Evolutionary conservation across 2,888 invertebrate species (phyloP).

Genomic region (Itoplectis maculator): DNA sequence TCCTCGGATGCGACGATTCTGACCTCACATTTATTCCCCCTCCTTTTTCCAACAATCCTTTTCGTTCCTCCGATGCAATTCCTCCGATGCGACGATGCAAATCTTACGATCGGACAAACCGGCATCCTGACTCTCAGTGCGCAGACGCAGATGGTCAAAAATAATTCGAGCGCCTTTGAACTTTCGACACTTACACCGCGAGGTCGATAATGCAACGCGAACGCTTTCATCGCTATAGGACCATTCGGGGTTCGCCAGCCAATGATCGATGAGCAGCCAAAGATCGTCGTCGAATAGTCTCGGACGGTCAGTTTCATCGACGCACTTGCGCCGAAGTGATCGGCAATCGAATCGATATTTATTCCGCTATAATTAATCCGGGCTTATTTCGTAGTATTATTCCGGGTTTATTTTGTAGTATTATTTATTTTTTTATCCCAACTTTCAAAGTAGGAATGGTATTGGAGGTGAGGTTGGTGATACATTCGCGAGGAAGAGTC

Average conservation of each 20-base stretch:
- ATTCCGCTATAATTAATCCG: too few relatives aligned
- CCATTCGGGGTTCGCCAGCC: slow-evolving; percentile 32
- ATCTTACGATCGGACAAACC: slow-evolving; percentile 36
- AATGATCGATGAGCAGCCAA: too few relatives aligned
- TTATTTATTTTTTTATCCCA: too few relatives aligned
- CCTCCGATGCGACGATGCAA: not conserved
- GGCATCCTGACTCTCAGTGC: slow-evolving; percentile 13
- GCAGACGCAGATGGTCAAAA: slow-evolving; percentile 53
- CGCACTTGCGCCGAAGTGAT: slow-evolving; percentile 23
- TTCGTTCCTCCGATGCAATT: not conserved
- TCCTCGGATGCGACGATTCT: not conserved
- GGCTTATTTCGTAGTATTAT: not conserved
- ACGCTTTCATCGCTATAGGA: slow-evolving; percentile 30
- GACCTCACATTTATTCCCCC: not conserved
- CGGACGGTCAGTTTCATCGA: slow-evolving; percentile 30
- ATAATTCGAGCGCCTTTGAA: slow-evolving; percentile 66
- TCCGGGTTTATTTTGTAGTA: too few relatives aligned
- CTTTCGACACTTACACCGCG: slow-evolving; percentile 60
- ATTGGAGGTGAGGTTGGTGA: slow-evolving; percentile 53
- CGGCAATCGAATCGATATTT: not conserved
- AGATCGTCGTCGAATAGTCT: not conserved
- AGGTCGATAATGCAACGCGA: slow-evolving; percentile 63
- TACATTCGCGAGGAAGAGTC: slow-evolving; percentile 52
- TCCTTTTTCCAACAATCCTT: not conserved
- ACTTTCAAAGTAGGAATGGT: slow-evolving; percentile 58